Evolutionary conservation across 2,113 vertebrate species (phyloP), one percentile per base, ranked within the genome.

Genomic region (Myrmecophaga tridactyla): DNA sequence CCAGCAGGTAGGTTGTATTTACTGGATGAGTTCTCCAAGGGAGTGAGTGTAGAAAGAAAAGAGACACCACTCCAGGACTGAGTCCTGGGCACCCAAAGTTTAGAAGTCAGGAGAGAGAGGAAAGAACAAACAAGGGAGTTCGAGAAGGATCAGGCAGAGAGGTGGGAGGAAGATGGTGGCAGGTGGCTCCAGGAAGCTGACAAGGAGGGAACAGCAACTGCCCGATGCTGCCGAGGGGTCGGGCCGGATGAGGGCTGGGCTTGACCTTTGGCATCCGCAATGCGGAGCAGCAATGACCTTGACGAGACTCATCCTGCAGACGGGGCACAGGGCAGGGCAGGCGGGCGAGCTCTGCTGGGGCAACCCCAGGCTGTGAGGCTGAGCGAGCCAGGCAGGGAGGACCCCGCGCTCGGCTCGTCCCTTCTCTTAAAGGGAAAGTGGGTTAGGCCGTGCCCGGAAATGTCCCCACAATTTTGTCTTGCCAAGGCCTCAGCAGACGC

Each of bases 241-340:
- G 31, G 1, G 48, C 31, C 1, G 1, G 21, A 2, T 18, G 46
- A 2, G 1, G 25, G 29, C 76, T 51, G 43, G n/a, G n/a, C 36
- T 51, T 12, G 62, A 56, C 43, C 0, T 36, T 36, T 27, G 34
- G 41, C 13, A 27, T 51, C 36, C 0, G 60, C 29, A 29, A 11
- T 3, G 0, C 15, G 25, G 91, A 58, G 53, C 31, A 7, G 20
- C 7, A 11, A 70, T 31, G 56, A 67, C 62, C 34, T 4, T 17
- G 53, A 69, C 11, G 3, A 72, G 65, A 56, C 56, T 75, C 39
- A n/a, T 60, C 76, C 80, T 39, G 39, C 67, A 92, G 34, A 58
- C 12, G 7, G 67, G 51, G 63, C 2, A 0, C 4, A 1, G 2
- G n/a, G 51, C 3, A 43, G n/a, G 10, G 23, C 18, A 15, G 4